These are phyloP conservation scores for Axea sp. DNA, from an alignment of 2,888 invertebrate genomes.

Conservation along the genomic window DNA sequence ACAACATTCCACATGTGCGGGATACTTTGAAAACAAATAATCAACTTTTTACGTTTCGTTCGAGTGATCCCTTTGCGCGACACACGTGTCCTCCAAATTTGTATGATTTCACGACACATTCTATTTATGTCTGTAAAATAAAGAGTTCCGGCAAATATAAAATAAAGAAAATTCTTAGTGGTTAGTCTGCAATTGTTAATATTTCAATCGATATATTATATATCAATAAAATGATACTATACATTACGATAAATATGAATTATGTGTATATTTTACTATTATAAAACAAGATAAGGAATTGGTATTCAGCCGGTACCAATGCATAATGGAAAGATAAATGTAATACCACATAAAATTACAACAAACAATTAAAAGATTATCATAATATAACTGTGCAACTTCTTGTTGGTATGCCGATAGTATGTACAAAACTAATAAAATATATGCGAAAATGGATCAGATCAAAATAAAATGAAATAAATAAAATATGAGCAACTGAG, in stretches of 20 bases:
- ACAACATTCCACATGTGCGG: conserved; percentile 37
- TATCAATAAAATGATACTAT: conserved; percentile 69
- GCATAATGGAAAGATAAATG: conserved; percentile 59
- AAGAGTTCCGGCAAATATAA: conserved; percentile 65
- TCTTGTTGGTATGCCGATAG: conserved; percentile 66
- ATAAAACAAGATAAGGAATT: conserved; percentile 64
- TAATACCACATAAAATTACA: conserved; percentile 64
- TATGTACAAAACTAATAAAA: conserved; percentile 58
- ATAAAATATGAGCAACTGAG: conserved; percentile 34
- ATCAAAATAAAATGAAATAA: conserved; percentile 47
- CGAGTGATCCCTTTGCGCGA: conserved; percentile 30
- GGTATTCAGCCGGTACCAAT: conserved; percentile 56
- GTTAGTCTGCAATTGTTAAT: conserved; percentile 72
- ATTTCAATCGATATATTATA: conserved; percentile 71
- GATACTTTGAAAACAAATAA: conserved; percentile 47
- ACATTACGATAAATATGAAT: conserved; percentile 71
- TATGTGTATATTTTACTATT: conserved; percentile 74
- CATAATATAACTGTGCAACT: conserved; percentile 69
- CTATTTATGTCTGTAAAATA: conserved; percentile 64
- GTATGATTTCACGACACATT: conserved; percentile 50
- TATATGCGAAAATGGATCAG: conserved; percentile 50
- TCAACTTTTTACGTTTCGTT: conserved; percentile 48
- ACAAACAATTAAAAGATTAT: conserved; percentile 65
- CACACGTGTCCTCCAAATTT: conserved; percentile 51
- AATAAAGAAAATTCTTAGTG: conserved; percentile 66